Percentiles rank a stretch among this genome's conserved stretches.
These are phyloP conservation scores for Bombylius major DNA, from an alignment of 2,888 invertebrate species.

Conservation along the genomic window DNA sequence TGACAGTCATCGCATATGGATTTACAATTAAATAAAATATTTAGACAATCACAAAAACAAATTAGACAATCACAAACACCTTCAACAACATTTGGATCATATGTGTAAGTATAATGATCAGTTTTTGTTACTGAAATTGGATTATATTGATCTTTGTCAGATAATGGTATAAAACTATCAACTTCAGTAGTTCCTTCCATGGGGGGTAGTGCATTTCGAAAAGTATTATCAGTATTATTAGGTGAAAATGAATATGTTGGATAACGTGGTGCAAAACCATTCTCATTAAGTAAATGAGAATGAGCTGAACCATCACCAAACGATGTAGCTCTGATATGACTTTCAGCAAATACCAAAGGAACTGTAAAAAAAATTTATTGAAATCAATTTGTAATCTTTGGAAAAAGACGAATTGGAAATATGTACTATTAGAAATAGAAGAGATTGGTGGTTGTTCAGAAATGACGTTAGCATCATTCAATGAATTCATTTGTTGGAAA, in stretches of 20 bases:
- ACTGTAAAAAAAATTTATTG: not conserved
- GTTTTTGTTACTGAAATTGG: not conserved
- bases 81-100: not conserved
- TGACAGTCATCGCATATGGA: too few relatives aligned
- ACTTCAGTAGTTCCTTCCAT: not conserved
- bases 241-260: not conserved
- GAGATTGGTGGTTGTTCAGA: not conserved
- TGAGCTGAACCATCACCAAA: not conserved
- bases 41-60: not conserved
- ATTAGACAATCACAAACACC: not conserved
- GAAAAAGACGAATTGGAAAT: too few relatives aligned
- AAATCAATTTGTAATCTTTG: too few relatives aligned
- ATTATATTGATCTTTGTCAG: not conserved
- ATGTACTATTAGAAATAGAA: not conserved
- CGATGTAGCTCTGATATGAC: not conserved
- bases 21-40: not conserved
- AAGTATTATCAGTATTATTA: not conserved
- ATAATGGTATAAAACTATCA: not conserved
- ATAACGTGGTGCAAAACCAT: not conserved
- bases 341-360: not conserved
- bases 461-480: not conserved
- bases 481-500: not conserved
- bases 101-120: not conserved
- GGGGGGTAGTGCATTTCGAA: not conserved
- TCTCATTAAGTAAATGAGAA: not conserved